These are phyloP conservation scores for Chanos chanos DNA, from an alignment of 2,797 vertebrate genomes.

Conservation along the genomic window DNA sequence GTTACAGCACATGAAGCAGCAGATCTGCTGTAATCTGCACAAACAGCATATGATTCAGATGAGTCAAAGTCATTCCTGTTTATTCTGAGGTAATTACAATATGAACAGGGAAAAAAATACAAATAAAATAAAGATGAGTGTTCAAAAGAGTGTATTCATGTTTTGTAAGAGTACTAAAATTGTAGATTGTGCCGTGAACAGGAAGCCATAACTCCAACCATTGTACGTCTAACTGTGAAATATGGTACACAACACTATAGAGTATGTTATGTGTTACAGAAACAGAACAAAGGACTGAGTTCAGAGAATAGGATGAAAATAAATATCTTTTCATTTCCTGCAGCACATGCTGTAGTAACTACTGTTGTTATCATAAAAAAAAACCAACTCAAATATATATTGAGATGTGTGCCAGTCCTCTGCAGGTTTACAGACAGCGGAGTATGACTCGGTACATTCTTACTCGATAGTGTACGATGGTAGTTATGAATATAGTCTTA, in stretches of 20 bases:
- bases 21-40: too few species aligned
- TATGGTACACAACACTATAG: conserved; percentile 57
- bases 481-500: conserved; percentile 49
- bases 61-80: conserved; percentile 33
- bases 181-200: conserved; percentile 25
- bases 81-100: conserved; percentile 46
- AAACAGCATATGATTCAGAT: too few species aligned
- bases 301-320: conserved; percentile 74
- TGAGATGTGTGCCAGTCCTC: conserved; percentile 25
- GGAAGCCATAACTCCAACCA: conserved; percentile 31
- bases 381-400: conserved; percentile 25
- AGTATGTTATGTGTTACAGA: conserved; percentile 73
- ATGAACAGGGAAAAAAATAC: conserved; percentile 45
- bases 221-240: conserved; percentile 29
- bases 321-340: conserved; percentile 69
- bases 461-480: conserved; percentile 20
- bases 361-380: conserved; percentile 50
- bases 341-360: conserved; percentile 59
- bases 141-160: conserved; percentile 15
- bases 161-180: conserved; percentile 17
- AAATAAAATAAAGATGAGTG: too few species aligned
- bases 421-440: conserved; percentile 48
- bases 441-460: conserved; percentile 28
- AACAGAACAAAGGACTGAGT: conserved; percentile 68
- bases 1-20: too few species aligned